These are phyloP conservation scores for Diachasma alloeum DNA, from an alignment of 1,140 invertebrate species.

Conservation along the genomic window DNA sequence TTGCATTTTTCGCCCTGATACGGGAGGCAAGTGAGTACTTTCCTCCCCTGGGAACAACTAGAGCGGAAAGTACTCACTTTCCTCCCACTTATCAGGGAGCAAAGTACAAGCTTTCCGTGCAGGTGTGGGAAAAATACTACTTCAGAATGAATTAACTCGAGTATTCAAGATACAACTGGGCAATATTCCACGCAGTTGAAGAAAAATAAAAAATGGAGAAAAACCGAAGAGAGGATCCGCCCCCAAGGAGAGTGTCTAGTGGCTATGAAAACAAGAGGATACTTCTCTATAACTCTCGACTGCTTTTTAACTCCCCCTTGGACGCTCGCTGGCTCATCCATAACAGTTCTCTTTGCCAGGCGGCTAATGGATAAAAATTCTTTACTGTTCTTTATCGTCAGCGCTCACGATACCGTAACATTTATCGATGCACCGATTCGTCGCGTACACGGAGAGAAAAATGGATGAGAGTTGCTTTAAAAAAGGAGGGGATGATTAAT, in stretches of 20 bases:
- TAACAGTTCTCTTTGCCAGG: background rate
- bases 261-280: background rate
- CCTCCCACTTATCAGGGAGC: too few species aligned
- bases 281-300: background rate
- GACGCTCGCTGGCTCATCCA: background rate
- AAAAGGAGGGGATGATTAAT: background rate
- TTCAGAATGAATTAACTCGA: background rate
- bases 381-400: background rate
- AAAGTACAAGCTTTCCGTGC: too few species aligned
- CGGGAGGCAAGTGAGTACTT: too few species aligned
- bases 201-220: background rate
- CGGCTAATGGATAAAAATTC: conserved; percentile 1
- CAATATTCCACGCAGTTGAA: background rate
- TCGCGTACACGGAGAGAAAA: background rate
- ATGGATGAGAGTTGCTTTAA: background rate
- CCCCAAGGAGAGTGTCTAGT: background rate
- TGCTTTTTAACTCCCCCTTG: background rate
- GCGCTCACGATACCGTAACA: background rate
- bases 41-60: too few species aligned
- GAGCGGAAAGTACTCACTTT: too few species aligned
- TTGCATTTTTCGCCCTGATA: too few species aligned
- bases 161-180: background rate
- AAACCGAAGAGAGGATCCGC: too few species aligned
- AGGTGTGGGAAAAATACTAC: too few species aligned
- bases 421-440: background rate